Evolutionary conservation across 2,888 invertebrate genomes (phyloP).

Genomic region (Polietes domitor): DNA sequence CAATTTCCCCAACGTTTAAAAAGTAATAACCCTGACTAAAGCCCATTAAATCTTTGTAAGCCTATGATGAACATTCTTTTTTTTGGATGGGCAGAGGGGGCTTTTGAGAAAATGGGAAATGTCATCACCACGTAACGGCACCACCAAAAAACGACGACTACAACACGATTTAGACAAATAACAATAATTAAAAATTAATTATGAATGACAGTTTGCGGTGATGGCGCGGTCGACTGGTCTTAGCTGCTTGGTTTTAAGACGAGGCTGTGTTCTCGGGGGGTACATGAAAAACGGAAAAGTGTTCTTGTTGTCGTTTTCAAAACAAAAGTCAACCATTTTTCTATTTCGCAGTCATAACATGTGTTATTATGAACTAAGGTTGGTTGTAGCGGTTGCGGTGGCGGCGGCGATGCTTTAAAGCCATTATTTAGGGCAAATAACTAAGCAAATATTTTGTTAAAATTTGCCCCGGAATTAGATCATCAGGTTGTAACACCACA

Average conservation of each 20-base stretch:
- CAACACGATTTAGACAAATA: constrained; percentile 19
- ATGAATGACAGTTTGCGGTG: background rate
- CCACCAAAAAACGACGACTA: background rate
- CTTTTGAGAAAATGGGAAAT: constrained; percentile 1
- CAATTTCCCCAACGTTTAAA: background rate
- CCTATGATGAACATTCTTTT: background rate
- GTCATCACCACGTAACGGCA: background rate
- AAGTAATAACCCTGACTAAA: background rate
- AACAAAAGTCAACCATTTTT: background rate
- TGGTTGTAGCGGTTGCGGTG: background rate
- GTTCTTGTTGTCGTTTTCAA: background rate
- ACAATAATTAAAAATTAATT: constrained; percentile 33
- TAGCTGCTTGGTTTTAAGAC: constrained; percentile 10
- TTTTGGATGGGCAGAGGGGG: background rate
- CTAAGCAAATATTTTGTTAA: background rate
- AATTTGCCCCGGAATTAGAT: background rate
- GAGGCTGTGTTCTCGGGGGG: background rate
- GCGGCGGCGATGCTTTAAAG: background rate
- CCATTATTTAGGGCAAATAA: constrained; percentile 7
- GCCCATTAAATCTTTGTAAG: background rate
- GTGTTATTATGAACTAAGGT: background rate
- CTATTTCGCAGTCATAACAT: background rate
- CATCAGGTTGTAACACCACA: background rate
- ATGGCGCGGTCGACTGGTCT: background rate
- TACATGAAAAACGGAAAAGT: background rate